These are phyloP conservation scores for Indicator maculatus DNA, from an alignment of 2,113 vertebrate species.

Conservation along the genomic window DNA sequence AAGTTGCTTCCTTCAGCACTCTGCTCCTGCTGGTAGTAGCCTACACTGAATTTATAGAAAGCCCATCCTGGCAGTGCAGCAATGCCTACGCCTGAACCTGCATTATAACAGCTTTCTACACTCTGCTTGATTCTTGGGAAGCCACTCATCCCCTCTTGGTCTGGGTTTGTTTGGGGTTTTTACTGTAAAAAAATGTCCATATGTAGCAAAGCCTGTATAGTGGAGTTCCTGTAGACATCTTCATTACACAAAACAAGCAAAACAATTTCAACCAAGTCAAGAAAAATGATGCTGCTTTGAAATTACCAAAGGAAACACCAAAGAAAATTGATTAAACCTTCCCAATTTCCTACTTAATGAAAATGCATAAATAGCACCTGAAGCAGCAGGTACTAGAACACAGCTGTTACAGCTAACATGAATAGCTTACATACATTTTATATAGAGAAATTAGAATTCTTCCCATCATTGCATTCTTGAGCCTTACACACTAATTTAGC, in stretches of 20 bases:
- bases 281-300: neutral
- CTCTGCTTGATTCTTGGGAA: neutral
- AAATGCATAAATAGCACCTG: neutral
- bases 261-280: neutral
- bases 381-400: neutral
- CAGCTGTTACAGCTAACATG: neutral
- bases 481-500: constrained; percentile 65
- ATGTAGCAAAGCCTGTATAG: neutral
- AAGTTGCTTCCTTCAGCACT: neutral
- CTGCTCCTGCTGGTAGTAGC: neutral
- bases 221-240: neutral
- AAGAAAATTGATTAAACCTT: neutral
- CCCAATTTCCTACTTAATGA: neutral
- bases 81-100: neutral
- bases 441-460: constrained; percentile 58
- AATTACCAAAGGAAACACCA: neutral
- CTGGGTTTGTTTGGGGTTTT: neutral
- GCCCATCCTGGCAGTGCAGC: neutral
- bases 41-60: neutral
- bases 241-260: neutral
- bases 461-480: constrained; percentile 22
- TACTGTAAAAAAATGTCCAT: neutral
- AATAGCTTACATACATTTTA: neutral
- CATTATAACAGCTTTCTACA: neutral
- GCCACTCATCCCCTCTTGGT: neutral